These are phyloP conservation scores for Copidosoma aretas DNA, from an alignment of 2,888 invertebrate species.

Conservation along the genomic window DNA sequence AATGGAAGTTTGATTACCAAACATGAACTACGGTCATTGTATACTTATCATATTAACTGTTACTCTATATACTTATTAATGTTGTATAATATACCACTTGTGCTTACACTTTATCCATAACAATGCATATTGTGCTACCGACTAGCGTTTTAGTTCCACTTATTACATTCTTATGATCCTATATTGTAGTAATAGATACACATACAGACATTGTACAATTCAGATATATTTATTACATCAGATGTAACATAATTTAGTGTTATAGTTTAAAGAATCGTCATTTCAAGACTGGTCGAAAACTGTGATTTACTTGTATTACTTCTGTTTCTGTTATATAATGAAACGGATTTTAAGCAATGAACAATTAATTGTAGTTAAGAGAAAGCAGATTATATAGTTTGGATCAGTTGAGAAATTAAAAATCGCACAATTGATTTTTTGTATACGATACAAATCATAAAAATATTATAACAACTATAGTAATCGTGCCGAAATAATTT, in stretches of 20 bases:
- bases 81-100: slow-evolving; percentile 10
- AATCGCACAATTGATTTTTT: too few species aligned
- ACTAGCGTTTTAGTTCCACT: slow-evolving; percentile 46
- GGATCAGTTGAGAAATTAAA: too few species aligned
- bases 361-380: too few species aligned
- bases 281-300: not conserved
- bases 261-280: not conserved
- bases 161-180: slow-evolving; percentile 39
- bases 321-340: not conserved
- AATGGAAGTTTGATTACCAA: too few species aligned
- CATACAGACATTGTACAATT: slow-evolving; percentile 28
- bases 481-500: too few species aligned
- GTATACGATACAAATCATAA: too few species aligned
- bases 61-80: too few species aligned
- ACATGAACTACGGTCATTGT: too few species aligned
- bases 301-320: not conserved
- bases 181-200: slow-evolving; percentile 35
- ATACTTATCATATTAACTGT: too few species aligned
- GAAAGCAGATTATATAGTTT: too few species aligned
- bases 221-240: slow-evolving; percentile 1
- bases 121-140: slow-evolving; percentile 40
- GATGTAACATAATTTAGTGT: not conserved
- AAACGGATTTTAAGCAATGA: not conserved
- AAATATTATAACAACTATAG: too few species aligned
- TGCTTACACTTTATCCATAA: slow-evolving; percentile 12